Base-by-base conservation (phyloP, 2,888 invertebrate species). In the Herminia tarsipennalis region DNA sequence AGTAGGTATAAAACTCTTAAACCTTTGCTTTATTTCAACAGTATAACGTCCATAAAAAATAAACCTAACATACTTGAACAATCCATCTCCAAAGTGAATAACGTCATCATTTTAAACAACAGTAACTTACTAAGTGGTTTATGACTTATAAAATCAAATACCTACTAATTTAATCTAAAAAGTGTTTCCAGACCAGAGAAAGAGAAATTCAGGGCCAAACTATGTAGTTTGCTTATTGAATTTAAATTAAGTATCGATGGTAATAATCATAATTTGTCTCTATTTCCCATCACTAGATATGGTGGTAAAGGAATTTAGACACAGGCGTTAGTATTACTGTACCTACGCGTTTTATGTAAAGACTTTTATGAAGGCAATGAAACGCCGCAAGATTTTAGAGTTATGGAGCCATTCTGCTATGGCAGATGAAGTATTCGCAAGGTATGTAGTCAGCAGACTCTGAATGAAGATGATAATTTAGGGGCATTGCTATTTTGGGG, bases 301-400 rank as follows among this genome's bases (percentile, higher is more conserved):
- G 27, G 38, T 27, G 48, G 44, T 36, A 30, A 40, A 48, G 38
- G 27, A 52, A 54, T 47, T 50, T 34, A 50, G 25, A 39, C 33
- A 56, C 39, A 49, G 51, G 56, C 48, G 56, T 61, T 58, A 56
- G 49, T 63, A 66, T 49, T 48, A 50, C 52, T 40, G 61, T 48
- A 65, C 55, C 48, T 53, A 56, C 56, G 57, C 61, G 61, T 68
- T 71, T 67, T 66, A 64, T 49, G 56, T 65, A 61, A 74, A 70
- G 68, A 64, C 63, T 71, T 79, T 80, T 77, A 80, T 66, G 67
- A 58, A 61, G 52, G 78, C 62, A 78, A 76, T 78, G 73, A 78
- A 79, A 80, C 56, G 64, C 73, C 75, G 58, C 72, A 71, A 72
- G 72, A 76, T 78, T 78, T 75, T 61, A 71, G 56, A 71, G 69